Conservation (phyloP, 2,888 invertebrate species). For the Phlogophora meticulosa region DNA sequence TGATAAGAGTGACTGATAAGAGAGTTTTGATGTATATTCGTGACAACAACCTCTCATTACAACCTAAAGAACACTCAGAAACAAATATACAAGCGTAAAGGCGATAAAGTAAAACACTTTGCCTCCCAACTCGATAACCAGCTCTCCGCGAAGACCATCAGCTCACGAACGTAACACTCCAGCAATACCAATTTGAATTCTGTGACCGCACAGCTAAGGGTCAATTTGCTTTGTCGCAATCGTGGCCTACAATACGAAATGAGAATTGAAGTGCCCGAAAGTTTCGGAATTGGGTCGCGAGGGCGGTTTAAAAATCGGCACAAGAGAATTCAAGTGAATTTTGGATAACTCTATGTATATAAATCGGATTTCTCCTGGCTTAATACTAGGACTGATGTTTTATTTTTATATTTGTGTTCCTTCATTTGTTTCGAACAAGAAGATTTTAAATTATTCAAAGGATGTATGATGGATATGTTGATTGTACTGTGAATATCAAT, state of each 20-base stretch:
- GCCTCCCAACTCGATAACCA: slow-evolving; percentile 62
- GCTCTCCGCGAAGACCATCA: slow-evolving; percentile 62
- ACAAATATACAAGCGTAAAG: slow-evolving; percentile 30
- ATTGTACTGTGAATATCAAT: not conserved
- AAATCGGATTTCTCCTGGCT: slow-evolving; percentile 45
- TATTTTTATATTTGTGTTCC: slow-evolving; percentile 23
- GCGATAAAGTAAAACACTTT: slow-evolving; percentile 51
- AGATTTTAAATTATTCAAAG: slow-evolving; percentile 5
- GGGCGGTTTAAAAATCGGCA: slow-evolving; percentile 70
- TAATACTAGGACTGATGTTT: slow-evolving; percentile 15
- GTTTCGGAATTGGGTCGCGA: slow-evolving; percentile 81
- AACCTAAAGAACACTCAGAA: slow-evolving; percentile 17
- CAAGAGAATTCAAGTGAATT: slow-evolving; percentile 52
- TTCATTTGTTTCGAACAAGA: slow-evolving; percentile 4
- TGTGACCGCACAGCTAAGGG: slow-evolving; percentile 55
- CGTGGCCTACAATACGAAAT: slow-evolving; percentile 77
- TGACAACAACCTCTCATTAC: not conserved
- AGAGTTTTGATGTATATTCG: not conserved
- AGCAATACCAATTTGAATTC: slow-evolving; percentile 61
- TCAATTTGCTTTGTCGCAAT: slow-evolving; percentile 56
- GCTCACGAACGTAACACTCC: slow-evolving; percentile 70
- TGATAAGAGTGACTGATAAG: not conserved
- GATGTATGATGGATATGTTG: not conserved
- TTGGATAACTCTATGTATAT: slow-evolving; percentile 53
- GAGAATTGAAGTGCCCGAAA: slow-evolving; percentile 76